Evolutionary conservation across 2,113 vertebrate species (phyloP), one percentile per base, ranked within the genome.

Genomic region (Melanocharis versteri): DNA sequence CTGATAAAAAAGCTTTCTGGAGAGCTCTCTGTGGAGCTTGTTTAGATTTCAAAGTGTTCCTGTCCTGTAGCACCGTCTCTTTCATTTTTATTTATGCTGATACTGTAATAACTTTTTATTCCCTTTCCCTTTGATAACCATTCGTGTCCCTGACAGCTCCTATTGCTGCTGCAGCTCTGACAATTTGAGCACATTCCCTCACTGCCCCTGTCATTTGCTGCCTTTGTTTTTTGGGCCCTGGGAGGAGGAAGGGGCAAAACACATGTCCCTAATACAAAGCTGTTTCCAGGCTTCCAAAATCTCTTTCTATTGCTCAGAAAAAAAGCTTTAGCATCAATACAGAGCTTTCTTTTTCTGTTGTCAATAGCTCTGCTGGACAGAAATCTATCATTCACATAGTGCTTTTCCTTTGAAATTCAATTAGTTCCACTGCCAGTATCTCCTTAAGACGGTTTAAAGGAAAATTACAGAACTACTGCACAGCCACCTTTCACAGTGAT

Each of bases 371-470:
- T 95, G 90, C 83, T 96, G 92, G 89, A 84, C 90, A 97, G 93
- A 97, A 97, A 96, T 97, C 94, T 96, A 77, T 96, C 93, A 82
- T 94, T 96, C 93, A 66, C 76, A 37, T 70, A 39, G 70, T 47
- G 84, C 35, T 87, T 77, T 95, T 40, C 39, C 94, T 97, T 97
- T 96, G 94, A 96, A 97, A 96, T 97, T 96, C 93, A 96, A 68
- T 96, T 92, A 95, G 87, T 93, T 97, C 73, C 86, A 89, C 68
- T 90, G 84, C 91, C 85, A 76, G 81, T 35, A 70, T 90, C 62
- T 96, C 87, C 68, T 95, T 95, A 96, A 91, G 78, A 93, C 0
- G 31, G 53, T 95, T 96, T 97, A 94, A 97, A 95, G 68, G 77
- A 73, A 71, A 87, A 61, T 93, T 79, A 48, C 68, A 93, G 70